Percentiles rank a stretch among this genome's conserved stretches.
Conservation (phyloP, 2,797 vertebrate genomes). For the Oryzias sinensis region DNA sequence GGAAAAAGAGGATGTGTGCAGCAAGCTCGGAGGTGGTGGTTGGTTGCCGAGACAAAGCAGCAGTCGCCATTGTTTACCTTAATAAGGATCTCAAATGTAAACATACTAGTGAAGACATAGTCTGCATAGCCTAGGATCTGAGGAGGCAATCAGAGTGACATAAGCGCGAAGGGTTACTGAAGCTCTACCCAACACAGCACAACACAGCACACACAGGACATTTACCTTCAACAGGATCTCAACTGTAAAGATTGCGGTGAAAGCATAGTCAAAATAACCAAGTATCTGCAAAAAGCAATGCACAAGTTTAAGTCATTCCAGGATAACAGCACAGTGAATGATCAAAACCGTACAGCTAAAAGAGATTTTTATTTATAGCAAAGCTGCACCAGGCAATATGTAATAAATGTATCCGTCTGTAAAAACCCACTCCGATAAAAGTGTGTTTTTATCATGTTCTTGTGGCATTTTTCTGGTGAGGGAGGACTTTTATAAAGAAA, state of each 20-base stretch:
- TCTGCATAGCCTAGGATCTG: slow-evolving; percentile 98
- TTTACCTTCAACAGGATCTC: slow-evolving; percentile 99
- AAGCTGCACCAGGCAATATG: slow-evolving; percentile 10
- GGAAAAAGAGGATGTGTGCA: slow-evolving; percentile 69
- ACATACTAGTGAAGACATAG: slow-evolving; percentile 99
- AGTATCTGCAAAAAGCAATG: slow-evolving; percentile 95
- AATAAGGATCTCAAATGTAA: slow-evolving; percentile 99
- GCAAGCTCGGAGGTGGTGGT: slow-evolving; percentile 69
- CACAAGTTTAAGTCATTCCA: slow-evolving; percentile 64
- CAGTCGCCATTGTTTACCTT: slow-evolving; percentile 83
- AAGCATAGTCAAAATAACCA: slow-evolving; percentile 99
- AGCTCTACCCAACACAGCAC: slow-evolving; percentile 70
- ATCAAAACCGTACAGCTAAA: slow-evolving; percentile 18
- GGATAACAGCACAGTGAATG: slow-evolving; percentile 31
- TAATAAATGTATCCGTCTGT: too few relatives aligned
- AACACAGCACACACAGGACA: slow-evolving; percentile 66
- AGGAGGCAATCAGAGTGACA: slow-evolving; percentile 84
- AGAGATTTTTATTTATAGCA: background rate
- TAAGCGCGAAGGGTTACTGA: slow-evolving; percentile 80
- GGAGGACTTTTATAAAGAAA: too few relatives aligned
- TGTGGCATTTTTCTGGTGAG: too few relatives aligned
- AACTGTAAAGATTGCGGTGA: slow-evolving; percentile 99
- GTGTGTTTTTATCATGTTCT: too few relatives aligned
- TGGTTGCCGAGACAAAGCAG: slow-evolving; percentile 70
- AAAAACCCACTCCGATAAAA: too few relatives aligned